phyloP scores from a whole-genome alignment of 2,888 invertebrate species.

The Pheosia gnoma region DNA sequence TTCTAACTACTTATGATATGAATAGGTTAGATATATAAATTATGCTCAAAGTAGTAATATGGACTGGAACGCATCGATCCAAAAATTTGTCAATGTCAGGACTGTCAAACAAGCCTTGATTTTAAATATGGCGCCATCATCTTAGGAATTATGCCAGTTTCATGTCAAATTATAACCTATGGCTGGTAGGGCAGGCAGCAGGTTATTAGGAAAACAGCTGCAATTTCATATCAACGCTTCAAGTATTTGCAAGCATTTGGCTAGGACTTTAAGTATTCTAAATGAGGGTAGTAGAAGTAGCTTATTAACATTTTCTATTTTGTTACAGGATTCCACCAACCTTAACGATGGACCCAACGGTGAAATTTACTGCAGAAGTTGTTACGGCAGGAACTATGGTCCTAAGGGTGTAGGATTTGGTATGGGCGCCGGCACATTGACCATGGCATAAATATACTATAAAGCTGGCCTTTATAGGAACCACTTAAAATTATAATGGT shows the following conservation, averaged over 20 bases:
- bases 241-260: too few relatives aligned
- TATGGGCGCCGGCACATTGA: slow-evolving; percentile 94
- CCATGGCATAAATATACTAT: slow-evolving; percentile 89
- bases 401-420: slow-evolving; percentile 96
- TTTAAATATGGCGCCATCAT: background rate
- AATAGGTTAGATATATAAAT: background rate
- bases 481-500: slow-evolving; percentile 57
- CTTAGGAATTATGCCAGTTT: too few relatives aligned
- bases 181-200: too few relatives aligned
- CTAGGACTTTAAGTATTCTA: too few relatives aligned
- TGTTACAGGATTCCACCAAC: slow-evolving; percentile 91
- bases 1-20: background rate
- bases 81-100: background rate
- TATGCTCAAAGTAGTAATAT: background rate
- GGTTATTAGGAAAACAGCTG: too few relatives aligned
- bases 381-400: slow-evolving; percentile 94
- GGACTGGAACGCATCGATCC: slow-evolving; percentile 6
- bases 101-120: background rate
- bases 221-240: too few relatives aligned
- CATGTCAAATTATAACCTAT: too few relatives aligned
- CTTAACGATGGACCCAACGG: slow-evolving; percentile 96
- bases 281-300: too few relatives aligned
- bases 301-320: slow-evolving; percentile 13
- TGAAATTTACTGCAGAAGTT: slow-evolving; percentile 96
- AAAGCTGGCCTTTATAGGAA: slow-evolving; percentile 78